Evolutionary conservation across 2,113 vertebrate genomes (phyloP).

Genomic region (Anarhynchus alexandrinus): DNA sequence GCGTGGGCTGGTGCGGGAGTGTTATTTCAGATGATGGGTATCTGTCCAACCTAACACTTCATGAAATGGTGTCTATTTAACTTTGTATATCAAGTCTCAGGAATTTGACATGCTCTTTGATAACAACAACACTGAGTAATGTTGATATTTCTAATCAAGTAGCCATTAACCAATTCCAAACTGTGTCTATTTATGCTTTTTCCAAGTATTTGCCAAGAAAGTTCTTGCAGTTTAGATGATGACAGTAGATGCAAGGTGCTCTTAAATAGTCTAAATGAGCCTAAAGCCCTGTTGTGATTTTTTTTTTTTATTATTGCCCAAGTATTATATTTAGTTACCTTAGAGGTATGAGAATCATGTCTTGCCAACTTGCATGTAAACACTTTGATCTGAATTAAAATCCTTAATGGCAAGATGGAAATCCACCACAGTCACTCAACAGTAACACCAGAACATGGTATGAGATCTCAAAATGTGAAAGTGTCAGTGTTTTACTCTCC

Average conservation of each 20-base stretch:
- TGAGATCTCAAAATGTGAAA: background rate
- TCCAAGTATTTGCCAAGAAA: background rate
- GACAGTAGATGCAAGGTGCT: background rate
- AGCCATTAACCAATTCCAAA: background rate
- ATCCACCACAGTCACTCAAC: background rate
- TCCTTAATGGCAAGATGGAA: background rate
- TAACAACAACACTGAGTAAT: background rate
- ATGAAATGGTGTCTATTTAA: background rate
- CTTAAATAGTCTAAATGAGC: background rate
- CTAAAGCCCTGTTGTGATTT: background rate
- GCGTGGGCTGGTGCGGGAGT: background rate
- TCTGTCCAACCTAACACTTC: accelerated
- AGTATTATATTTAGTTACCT: background rate
- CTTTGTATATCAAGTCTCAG: background rate
- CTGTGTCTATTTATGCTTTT: background rate
- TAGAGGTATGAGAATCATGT: background rate
- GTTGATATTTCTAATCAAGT: background rate
- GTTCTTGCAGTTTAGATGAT: accelerated
- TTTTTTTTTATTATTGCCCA: background rate
- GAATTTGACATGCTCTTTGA: background rate
- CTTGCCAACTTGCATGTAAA: background rate
- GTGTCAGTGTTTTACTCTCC: background rate
- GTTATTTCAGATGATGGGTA: background rate
- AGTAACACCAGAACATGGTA: background rate
- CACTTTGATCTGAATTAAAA: background rate